A percentile compares a stretch with the other conserved stretches of the same genome.
Conservation (phyloP, 2,888 invertebrate genomes). For the Brachypterus glaber region DNA sequence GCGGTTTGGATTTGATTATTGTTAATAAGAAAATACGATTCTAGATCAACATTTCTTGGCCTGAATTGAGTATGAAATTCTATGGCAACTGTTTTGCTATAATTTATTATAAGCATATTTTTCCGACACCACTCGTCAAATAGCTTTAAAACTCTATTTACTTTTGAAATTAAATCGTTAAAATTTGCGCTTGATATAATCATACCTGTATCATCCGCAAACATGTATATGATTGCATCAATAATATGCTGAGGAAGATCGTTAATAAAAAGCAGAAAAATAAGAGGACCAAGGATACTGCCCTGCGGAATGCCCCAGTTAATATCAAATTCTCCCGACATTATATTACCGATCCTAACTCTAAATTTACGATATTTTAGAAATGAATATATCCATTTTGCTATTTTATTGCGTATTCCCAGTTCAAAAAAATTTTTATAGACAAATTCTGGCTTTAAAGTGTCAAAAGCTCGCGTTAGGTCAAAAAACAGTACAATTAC, state of each 20-base stretch:
- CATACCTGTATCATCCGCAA: neutral
- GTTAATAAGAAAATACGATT: neutral
- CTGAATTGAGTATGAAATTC: neutral
- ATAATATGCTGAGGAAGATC: neutral
- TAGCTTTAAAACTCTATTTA: neutral
- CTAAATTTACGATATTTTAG: neutral
- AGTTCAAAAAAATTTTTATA: neutral
- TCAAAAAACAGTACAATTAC: neutral
- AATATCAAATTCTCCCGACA: neutral
- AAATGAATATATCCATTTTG: neutral
- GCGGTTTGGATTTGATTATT: neutral
- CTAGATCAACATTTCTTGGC: neutral
- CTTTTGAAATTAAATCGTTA: neutral
- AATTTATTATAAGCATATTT: slow-evolving; percentile 1
- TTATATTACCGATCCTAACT: neutral
- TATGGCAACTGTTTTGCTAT: neutral
- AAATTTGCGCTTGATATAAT: neutral
- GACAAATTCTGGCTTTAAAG: neutral
- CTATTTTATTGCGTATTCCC: neutral
- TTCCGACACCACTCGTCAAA: slow-evolving; percentile 4
- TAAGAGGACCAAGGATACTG: slow-evolving; percentile 2
- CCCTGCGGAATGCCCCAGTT: neutral
- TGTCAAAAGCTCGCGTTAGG: neutral
- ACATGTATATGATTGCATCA: slow-evolving; percentile 1
- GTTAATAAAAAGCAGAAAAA: slow-evolving; percentile 3